Percentiles rank a stretch among this genome's conserved stretches.
Evolutionary conservation across 1,140 invertebrate genomes (phyloP).

Genomic region (Drosophila lacertosa): DNA sequence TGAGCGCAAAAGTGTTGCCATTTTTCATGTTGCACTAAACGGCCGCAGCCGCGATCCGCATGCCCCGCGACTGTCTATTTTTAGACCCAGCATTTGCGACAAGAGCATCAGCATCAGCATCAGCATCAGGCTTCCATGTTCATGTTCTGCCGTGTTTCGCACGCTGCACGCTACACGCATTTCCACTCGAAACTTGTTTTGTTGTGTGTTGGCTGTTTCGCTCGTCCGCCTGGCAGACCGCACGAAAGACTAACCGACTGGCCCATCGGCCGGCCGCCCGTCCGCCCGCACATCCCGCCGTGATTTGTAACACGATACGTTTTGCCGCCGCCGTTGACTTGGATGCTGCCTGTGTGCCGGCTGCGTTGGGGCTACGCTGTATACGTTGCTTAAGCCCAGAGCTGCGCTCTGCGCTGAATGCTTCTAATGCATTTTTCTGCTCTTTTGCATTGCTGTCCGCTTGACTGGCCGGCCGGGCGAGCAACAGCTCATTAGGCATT

Average conservation of each 20-base stretch:
- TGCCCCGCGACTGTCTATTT: constrained; percentile 57
- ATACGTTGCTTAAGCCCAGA: constrained; percentile 13
- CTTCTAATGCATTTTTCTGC: constrained; percentile 80
- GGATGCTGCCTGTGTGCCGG: constrained; percentile 20
- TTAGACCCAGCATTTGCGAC: constrained; percentile 52
- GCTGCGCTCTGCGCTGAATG: constrained; percentile 23
- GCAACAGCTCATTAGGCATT: constrained; percentile 80
- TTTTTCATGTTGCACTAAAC: constrained; percentile 70
- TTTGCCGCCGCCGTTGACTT: constrained; percentile 65
- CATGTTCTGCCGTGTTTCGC: constrained; percentile 77
- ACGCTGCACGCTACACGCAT: constrained; percentile 82
- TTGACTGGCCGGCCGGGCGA: constrained; percentile 15
- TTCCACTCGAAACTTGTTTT: constrained; percentile 81
- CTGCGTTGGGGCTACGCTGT: constrained; percentile 12
- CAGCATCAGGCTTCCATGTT: constrained; percentile 65
- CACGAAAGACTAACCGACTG: constrained; percentile 5
- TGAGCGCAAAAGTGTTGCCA: constrained; percentile 81
- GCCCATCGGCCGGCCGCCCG: not conserved
- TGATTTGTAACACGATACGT: constrained; percentile 83
- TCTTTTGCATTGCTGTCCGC: constrained; percentile 65
- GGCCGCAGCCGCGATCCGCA: constrained; percentile 5
- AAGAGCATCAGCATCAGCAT: constrained; percentile 50
- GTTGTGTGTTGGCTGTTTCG: constrained; percentile 14
- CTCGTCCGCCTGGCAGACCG: constrained; percentile 4
- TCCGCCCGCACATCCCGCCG: constrained; percentile 53